These are phyloP conservation scores for Athripsodes cinereus DNA, from an alignment of 2,888 invertebrate genomes.

Conservation along the genomic window DNA sequence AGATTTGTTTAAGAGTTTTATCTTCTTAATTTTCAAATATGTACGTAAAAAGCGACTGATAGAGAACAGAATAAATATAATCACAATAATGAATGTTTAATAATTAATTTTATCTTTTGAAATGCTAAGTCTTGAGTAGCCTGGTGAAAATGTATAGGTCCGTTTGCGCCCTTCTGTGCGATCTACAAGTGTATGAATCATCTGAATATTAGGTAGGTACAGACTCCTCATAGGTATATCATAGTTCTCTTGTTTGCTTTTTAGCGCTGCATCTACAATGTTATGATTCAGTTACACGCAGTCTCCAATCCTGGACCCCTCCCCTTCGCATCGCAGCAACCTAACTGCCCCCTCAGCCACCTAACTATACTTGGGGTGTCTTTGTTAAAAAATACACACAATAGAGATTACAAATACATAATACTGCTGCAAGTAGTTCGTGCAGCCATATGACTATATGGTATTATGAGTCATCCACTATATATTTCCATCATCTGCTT, in stretches of 20 bases:
- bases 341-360: background rate
- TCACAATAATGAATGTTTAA: too few relatives aligned
- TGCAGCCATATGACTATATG: too few relatives aligned
- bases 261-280: background rate
- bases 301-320: background rate
- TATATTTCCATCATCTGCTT: too few relatives aligned
- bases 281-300: slow-evolving; percentile 1
- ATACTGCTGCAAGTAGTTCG: background rate
- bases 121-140: too few relatives aligned
- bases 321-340: background rate
- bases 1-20: too few relatives aligned
- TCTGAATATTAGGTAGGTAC: background rate
- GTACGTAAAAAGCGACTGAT: too few relatives aligned
- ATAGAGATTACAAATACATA: background rate
- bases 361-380: background rate
- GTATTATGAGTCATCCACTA: too few relatives aligned
- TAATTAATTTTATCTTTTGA: too few relatives aligned
- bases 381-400: background rate
- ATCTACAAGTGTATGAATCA: background rate
- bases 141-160: too few relatives aligned
- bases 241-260: background rate
- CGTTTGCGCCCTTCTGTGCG: background rate
- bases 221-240: too few relatives aligned
- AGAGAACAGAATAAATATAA: too few relatives aligned
- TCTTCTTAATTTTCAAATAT: too few relatives aligned